Evolutionary conservation across 92 coral and sea anemone genomes (phyloP), one percentile per base, ranked within the genome.

Genomic region (Pocillopora meandrina): DNA sequence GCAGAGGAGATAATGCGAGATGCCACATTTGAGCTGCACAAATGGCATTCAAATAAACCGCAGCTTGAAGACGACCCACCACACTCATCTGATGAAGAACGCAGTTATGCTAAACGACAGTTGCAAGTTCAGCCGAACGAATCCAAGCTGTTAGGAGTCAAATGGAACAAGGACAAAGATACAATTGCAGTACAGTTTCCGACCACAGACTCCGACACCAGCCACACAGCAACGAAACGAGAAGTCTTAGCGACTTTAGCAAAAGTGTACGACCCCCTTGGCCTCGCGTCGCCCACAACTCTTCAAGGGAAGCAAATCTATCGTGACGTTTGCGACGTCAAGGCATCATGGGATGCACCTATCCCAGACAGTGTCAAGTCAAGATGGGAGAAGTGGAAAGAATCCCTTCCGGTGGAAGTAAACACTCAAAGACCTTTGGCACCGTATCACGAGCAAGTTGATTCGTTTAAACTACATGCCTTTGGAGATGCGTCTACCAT

Each of bases 401-500:
- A 52, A 17, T 73, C 78, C 21, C 65, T 74, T 2, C 64, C 10
- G 10, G 64, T 0, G 8, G 42, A 74, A 55, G 18, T 56, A 20
- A 74, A 9, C 35, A 77, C 59, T 26, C 33, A 9, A 77, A 77
- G 81, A 60, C 70, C 81, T 13, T 1, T 77, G 0, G 69, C 70
- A 15, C 81, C 71, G 0, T n/a, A 59, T 18, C 47, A 59, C 23
- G 12, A 73, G 35, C 70, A 69, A 61, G 69, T 33, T 15, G 0
- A 13, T 12, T 60, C 70, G 17, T 2, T 77, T 11, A 71, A 77
- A 31, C 56, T 77, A 10, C 81, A 77, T 31, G 81, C 9, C 0
- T 73, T 73, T 12, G 61, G 77, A 73, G 77, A 73, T 23, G 82
- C 82, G 6, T 78, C 62, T 4, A 47, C 82, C 42, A 10, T 61